Base-by-base conservation (phyloP, 30 jellyfish, hydroid and myxozoan species). In the Hydractinia echinata region DNA sequence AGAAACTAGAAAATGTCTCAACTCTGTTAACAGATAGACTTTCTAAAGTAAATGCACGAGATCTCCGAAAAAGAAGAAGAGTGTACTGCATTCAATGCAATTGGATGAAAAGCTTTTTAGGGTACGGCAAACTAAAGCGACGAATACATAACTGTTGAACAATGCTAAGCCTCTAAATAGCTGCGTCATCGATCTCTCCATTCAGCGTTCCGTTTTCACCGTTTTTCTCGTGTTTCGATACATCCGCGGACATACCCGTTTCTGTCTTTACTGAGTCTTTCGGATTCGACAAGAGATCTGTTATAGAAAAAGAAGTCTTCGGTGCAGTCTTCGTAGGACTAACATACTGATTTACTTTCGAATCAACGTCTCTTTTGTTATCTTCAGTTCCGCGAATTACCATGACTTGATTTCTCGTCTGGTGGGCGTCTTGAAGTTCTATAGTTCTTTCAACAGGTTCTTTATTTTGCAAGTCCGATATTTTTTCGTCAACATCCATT, bases 301-400 rank as follows among this genome's bases (percentile, higher is more conserved):
- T 77, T 11, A 77, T 77, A 55, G 85, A 77, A 77, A 77, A 77
- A 13, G 85, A 77, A 77, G 85, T 77, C 55, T 77, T 77, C 53
- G 85, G 55, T 10, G 55, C 54, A 10, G 80, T 76, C 39, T 77
- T 77, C 53, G 81, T 61, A 19, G 74, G 76, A 13, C 80, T 20
- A 48, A 71, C 15, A 58, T 20, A 71, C 19, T 64, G 74, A 30
- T 30, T 30, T 64, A 64, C 39, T 64, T 64, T 44, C 74, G 51
- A 44, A 6, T 64, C 74, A 64, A 51, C 74, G 74, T 64, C 74
- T 64, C 39, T 64, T 64, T 64, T 64, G 81, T 52, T 71, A n/a
- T 71, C 81, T 8, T 71, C 81, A 4, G 81, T 71, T 71, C 81
- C 81, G 9, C 81, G 81, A 7, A 71, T 71, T 20, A 71, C 81